Evolutionary conservation across 1,140 invertebrate species (phyloP), one percentile per base, ranked within the genome.

Genomic region (Dufourea novaeangliae): DNA sequence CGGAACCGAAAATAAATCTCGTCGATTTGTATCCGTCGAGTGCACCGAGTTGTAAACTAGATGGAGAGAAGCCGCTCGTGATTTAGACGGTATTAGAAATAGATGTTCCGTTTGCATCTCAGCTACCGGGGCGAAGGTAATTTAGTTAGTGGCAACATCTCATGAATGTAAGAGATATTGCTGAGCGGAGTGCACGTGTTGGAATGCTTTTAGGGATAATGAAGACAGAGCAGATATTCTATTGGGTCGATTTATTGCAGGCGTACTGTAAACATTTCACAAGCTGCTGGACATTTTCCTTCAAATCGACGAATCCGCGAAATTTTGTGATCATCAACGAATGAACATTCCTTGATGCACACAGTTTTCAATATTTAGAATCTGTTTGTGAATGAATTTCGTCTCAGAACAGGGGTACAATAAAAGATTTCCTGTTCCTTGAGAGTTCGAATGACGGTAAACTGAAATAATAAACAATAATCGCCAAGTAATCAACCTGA

Each of bases 61-160:
- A 32, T 14, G 25, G 50, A 46, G 20, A 74, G n/a, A 67, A 25
- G 50, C 41, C 20, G 12, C 34, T 8, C 12, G 44, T 27, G 71
- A 63, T 56, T 66, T 67, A 74, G 34, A 66, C 50, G 46, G 39
- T n/a, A 71, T 82, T 70, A 82, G 80, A 82, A 76, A 67, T 70
- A 82, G 57, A 82, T 29, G 54, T 46, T 71, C 39, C 54, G 46
- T 61, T 77, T 59, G 66, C 66, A 37, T 44, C 59, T 44, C 61
- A 61, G 62, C 41, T 37, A 22, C 41, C 10, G 29, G 32, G 32
- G 10, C 32, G 44, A 17, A 27, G 46, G 62, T 82, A 82, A 82
- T 82, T 82, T 32, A 67, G 73, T 82, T 82, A 82, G 54, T 59
- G 67, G 66, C 69, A 82, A 82, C 61, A 66, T 82, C 62, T 78